phyloP scores from a whole-genome alignment of 2,113 vertebrate genomes.

The Lepus americanus region DNA sequence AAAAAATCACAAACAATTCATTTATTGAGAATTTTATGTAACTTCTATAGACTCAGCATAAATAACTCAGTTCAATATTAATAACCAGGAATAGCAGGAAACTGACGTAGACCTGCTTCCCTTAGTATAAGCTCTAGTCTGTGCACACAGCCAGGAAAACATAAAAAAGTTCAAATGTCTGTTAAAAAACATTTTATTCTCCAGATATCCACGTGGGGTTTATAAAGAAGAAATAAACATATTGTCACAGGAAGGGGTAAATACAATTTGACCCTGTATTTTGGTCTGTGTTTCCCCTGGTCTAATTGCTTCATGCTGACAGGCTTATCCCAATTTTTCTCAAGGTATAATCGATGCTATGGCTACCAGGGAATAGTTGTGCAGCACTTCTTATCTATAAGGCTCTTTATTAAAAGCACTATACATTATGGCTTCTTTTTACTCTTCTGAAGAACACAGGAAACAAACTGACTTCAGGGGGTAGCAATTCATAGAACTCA shows the following conservation, averaged over 20 bases:
- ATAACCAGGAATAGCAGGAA: not conserved
- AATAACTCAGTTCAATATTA: slow-evolving; percentile 9
- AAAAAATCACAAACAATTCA: slow-evolving; percentile 12
- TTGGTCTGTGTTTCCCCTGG: slow-evolving; percentile 33
- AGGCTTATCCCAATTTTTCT: slow-evolving; percentile 40
- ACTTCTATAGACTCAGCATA: not conserved
- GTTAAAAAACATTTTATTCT: slow-evolving; percentile 14
- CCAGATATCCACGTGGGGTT: not conserved
- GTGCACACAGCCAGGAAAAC: not conserved
- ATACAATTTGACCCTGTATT: not conserved
- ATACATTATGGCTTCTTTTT: slow-evolving; percentile 61
- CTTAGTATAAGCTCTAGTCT: not conserved
- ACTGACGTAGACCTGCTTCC: not conserved
- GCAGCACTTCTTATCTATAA: slow-evolving; percentile 19
- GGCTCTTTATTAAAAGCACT: slow-evolving; percentile 65
- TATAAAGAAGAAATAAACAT: slow-evolving; percentile 21
- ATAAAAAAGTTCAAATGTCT: not conserved
- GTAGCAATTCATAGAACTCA: slow-evolving; percentile 65
- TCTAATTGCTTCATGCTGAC: slow-evolving; percentile 23
- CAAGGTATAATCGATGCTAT: not conserved
- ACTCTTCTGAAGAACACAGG: slow-evolving; percentile 57
- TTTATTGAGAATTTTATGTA: slow-evolving; percentile 20
- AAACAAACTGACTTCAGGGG: slow-evolving; percentile 44
- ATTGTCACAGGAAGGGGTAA: not conserved
- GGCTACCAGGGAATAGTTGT: slow-evolving; percentile 34